Base-by-base conservation (phyloP, 2,797 vertebrate genomes). In the Morelia viridis region DNA sequence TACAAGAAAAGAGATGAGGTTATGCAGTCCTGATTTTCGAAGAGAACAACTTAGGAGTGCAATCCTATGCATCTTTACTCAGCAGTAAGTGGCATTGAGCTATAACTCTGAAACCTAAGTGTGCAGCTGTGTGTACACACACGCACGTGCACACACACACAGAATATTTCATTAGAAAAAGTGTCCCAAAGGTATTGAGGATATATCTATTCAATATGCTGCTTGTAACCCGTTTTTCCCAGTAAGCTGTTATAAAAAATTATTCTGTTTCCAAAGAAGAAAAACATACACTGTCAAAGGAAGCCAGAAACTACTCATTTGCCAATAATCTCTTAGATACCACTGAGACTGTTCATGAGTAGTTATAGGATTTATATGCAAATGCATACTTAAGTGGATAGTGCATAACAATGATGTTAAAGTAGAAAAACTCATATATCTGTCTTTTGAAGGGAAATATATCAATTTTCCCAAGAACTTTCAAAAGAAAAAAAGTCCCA, bases 351-450 rank as follows among this genome's bases (percentile, higher is more conserved):
- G 91, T 57, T 92, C 28, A 10, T 89, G 80, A 90, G 85, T 87
- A 90, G 89, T 83, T 71, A 62, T 65, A 87, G 58, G 60, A 90
- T 88, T 92, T 92, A 65, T 57, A 90, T 90, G 68, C 68, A 84
- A 90, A 92, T 92, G 11, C 17, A 92, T 58, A 64, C 60, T 87
- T 90, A 92, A 92, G 68, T 92, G 61, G 85, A 80, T 87, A 87
- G 58, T 26, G 71, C 92, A 90, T 87, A 85, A 58, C 85, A 92
- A 87, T 46, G 28, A 83, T 19, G 26, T 83, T 88, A 87, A 80
- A 84, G 46, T n/a, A 90, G 58, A 87, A 64, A 90, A 92, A 90
- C 85, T 58, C 68, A 19, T 88, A 90, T 86, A 92, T 87, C 84
- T 89, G 31, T 35, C 62, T 56, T 89, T 61, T 87, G 83, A 89